Evolutionary conservation across 2,797 vertebrate species (phyloP), one percentile per base, ranked within the genome.

Genomic region (Tolypeutes matacus): DNA sequence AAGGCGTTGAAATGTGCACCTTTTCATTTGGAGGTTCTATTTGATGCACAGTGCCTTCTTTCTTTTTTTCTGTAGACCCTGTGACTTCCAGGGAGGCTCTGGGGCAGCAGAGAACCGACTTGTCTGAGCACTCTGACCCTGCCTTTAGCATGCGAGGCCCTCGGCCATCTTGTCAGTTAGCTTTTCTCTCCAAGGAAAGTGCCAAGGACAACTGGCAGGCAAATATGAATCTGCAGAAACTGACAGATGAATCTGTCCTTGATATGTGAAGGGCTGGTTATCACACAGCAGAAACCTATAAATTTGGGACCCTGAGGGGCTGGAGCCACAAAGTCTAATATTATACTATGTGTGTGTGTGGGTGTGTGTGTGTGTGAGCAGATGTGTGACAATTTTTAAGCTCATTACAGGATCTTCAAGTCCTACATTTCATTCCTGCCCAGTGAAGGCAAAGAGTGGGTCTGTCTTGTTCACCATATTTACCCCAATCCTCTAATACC

Each of bases 171-270:
- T 86, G 49, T 56, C 46, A 8, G 27, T 76, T 67, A 60, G 75
- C 89, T 51, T 42, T 8, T 77, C 93, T 75, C 53, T 36, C 81
- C 42, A 62, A 80, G 70, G 56, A 58, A 86, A 89, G 53, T 75
- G 39, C 58, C 93, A 92, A 91, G 94, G 86, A 95, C 78, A 65
- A n/a, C 58, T 5, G 4, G n/a, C 12, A 34, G 78, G 78, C 78
- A 36, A 67, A n/a, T 69, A 18, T 2, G 31, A 89, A 77, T 77
- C 49, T n/a, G 85, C 76, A 64, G 81, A 25, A 5, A 75, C 21
- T 81, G 75, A 95, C 91, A 75, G 80, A 93, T 60, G 84, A 87
- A 17, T 64, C 75, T 31, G 34, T 39, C 86, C 76, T 96, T 91
- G 72, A 21, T 36, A 73, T 77, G 46, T 69, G 75, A 89, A 58